Evolutionary conservation across 2,888 invertebrate genomes (phyloP).

Genomic region (Pachymerium ferrugineum): DNA sequence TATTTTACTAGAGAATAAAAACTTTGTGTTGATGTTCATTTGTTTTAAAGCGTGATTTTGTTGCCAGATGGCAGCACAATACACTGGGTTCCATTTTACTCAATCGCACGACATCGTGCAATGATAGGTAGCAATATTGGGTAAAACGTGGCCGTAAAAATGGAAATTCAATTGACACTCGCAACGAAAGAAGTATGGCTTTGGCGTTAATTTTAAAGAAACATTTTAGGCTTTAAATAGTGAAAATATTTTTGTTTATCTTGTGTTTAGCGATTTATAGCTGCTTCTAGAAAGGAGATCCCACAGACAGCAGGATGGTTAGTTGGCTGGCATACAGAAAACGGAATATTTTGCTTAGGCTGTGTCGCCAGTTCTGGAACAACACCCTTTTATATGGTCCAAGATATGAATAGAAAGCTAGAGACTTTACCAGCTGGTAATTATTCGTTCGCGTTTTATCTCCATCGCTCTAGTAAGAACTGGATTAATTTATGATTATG

Average conservation of each 20-base stretch:
- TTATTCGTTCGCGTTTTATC: too few species aligned
- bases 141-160: not conserved
- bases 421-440: slow-evolving; percentile 6
- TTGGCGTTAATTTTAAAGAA: not conserved
- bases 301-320: slow-evolving; percentile 10
- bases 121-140: too few species aligned
- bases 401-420: not conserved
- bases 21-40: too few species aligned
- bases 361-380: not conserved
- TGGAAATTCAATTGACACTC: not conserved
- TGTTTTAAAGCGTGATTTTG: not conserved
- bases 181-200: not conserved
- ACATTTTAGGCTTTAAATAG: not conserved
- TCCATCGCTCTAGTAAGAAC: not conserved
- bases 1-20: too few species aligned
- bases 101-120: too few species aligned
- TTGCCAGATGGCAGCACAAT: not conserved
- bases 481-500: not conserved
- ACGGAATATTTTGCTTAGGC: not conserved
- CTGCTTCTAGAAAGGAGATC: not conserved
- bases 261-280: not conserved
- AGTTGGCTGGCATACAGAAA: slow-evolving; percentile 10
- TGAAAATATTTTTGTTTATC: not conserved
- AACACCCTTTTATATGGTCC: not conserved
- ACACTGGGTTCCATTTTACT: too few species aligned